Evolutionary conservation across 2,797 vertebrate genomes (phyloP).

Genomic region (Clarias pachynema): DNA sequence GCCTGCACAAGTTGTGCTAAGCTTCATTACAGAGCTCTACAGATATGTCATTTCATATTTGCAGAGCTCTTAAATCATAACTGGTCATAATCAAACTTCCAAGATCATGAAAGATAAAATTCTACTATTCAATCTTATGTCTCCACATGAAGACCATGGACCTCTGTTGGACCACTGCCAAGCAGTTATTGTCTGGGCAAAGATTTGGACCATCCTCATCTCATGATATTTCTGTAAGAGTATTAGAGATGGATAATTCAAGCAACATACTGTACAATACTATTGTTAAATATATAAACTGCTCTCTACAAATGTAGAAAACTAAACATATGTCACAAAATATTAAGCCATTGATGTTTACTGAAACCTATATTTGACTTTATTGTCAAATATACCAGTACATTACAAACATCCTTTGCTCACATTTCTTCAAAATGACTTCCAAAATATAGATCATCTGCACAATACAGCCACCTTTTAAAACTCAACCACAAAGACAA

Average conservation of each 20-base stretch:
- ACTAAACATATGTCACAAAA: background rate
- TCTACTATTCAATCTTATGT: background rate
- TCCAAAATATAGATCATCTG: background rate
- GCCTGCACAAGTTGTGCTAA: constrained; percentile 30
- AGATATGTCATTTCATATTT: background rate
- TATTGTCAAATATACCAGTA: background rate
- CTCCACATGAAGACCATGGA: background rate
- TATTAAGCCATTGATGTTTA: background rate
- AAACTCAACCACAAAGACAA: background rate
- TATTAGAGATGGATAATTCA: background rate
- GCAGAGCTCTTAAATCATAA: background rate
- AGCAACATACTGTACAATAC: background rate
- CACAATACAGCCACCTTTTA: constrained; percentile 11
- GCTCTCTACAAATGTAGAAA: no score
- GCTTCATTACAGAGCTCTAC: background rate
- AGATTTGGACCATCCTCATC: background rate
- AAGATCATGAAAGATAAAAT: background rate
- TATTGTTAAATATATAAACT: background rate
- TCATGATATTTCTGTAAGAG: background rate
- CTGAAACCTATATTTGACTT: background rate
- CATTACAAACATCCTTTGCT: background rate
- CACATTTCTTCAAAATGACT: background rate
- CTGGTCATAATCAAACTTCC: background rate
- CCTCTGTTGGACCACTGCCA: background rate
- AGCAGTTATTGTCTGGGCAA: background rate